phyloP scores from a whole-genome alignment of 2,888 invertebrate genomes.

The Gymnosoma rotundatum region DNA sequence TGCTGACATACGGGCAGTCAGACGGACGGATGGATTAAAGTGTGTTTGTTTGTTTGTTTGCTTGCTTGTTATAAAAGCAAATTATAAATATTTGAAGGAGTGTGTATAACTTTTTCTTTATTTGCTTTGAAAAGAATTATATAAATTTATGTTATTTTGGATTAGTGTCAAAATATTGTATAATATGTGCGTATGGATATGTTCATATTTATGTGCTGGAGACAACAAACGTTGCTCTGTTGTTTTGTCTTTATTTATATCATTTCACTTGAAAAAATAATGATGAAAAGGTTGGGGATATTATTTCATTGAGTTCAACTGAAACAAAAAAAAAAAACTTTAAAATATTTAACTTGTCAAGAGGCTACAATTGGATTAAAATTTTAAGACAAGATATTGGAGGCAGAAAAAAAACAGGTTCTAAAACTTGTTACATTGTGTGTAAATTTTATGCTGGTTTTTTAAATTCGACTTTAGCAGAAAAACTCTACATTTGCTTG shows the following conservation, averaged over 20 bases:
- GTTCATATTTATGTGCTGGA: too few species aligned
- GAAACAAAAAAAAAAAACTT: background rate
- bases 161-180: constrained; percentile 69
- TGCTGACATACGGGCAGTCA: constrained; percentile 10
- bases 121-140: constrained; percentile 36
- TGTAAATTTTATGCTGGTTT: too few species aligned
- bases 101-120: background rate
- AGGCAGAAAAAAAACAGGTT: constrained; percentile 29
- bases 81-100: constrained; percentile 53
- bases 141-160: constrained; percentile 67
- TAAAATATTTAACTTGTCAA: constrained; percentile 60
- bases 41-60: constrained; percentile 34
- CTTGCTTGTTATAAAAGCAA: constrained; percentile 3
- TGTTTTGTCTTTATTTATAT: background rate
- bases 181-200: constrained; percentile 33
- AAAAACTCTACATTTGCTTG: too few species aligned
- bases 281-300: background rate
- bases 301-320: constrained; percentile 2
- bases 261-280: background rate
- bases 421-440: constrained; percentile 12
- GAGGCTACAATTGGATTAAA: constrained; percentile 67
- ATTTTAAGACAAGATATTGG: constrained; percentile 24
- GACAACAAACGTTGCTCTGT: constrained; percentile 39
- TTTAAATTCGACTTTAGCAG: too few species aligned
- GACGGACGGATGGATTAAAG: constrained; percentile 29